A percentile compares a stretch with the other conserved stretches of the same genome.
phyloP scores from a whole-genome alignment of 2,113 vertebrate genomes.

The Holacanthus passer region DNA sequence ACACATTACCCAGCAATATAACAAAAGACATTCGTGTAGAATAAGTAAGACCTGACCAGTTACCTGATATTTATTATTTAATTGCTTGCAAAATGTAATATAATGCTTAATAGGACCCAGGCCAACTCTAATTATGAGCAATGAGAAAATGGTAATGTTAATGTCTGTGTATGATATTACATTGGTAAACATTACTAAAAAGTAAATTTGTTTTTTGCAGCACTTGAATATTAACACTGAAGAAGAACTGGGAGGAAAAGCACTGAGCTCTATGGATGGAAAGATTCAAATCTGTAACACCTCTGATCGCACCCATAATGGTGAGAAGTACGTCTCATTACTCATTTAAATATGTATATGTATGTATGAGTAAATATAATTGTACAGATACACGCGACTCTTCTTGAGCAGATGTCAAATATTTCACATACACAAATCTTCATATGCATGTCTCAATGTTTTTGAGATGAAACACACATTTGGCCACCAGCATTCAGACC shows the following conservation, averaged over 20 bases:
- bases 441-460: background rate
- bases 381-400: too few species aligned
- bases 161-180: background rate
- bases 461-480: background rate
- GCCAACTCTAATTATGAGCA: background rate
- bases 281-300: background rate
- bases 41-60: background rate
- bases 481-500: background rate
- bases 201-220: background rate
- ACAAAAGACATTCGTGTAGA: background rate
- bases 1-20: background rate
- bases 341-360: background rate
- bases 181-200: background rate
- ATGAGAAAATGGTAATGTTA: background rate
- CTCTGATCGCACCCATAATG: background rate
- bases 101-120: background rate
- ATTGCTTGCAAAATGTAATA: background rate
- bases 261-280: background rate
- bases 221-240: background rate
- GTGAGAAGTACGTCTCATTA: background rate
- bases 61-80: background rate
- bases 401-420: too few species aligned
- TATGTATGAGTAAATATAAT: too few species aligned
- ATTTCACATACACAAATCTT: background rate
- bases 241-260: background rate